These are phyloP conservation scores for Podarcis raffonei DNA, from an alignment of 2,113 vertebrate genomes.

Conservation along the genomic window DNA sequence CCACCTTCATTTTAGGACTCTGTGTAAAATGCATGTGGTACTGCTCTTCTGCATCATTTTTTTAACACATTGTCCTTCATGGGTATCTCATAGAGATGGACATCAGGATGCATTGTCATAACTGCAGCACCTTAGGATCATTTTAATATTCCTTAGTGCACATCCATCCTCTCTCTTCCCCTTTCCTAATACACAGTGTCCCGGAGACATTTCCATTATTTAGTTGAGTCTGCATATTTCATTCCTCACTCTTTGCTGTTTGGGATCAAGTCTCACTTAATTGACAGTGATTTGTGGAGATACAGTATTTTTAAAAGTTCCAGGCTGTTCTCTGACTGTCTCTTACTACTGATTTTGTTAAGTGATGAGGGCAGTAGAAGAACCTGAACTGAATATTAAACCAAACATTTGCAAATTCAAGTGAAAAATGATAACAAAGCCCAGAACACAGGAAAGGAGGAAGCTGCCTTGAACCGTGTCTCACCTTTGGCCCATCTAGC, in stretches of 20 bases:
- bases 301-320: conserved; percentile 37
- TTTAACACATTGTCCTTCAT: conserved; percentile 74
- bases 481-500: too few species aligned
- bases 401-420: conserved; percentile 26
- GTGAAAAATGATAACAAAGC: conserved; percentile 7
- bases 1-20: conserved; percentile 72
- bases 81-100: conserved; percentile 74
- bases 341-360: background rate
- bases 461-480: too few species aligned
- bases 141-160: conserved; percentile 64
- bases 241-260: conserved; percentile 27
- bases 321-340: background rate
- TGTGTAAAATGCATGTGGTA: conserved; percentile 74
- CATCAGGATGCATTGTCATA: conserved; percentile 74
- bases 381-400: conserved; percentile 10
- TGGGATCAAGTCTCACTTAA: conserved; percentile 45
- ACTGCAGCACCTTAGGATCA: conserved; percentile 67
- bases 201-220: conserved; percentile 68
- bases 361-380: background rate
- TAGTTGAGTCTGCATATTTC: conserved; percentile 59
- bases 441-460: background rate
- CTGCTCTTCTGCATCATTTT: conserved; percentile 71
- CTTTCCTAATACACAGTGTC: conserved; percentile 14
- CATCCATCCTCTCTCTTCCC: conserved; percentile 51
- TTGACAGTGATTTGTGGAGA: conserved; percentile 38